These are phyloP conservation scores for Trematocara stigmaticum DNA, from an alignment of 2,113 vertebrate genomes.

Conservation along the genomic window DNA sequence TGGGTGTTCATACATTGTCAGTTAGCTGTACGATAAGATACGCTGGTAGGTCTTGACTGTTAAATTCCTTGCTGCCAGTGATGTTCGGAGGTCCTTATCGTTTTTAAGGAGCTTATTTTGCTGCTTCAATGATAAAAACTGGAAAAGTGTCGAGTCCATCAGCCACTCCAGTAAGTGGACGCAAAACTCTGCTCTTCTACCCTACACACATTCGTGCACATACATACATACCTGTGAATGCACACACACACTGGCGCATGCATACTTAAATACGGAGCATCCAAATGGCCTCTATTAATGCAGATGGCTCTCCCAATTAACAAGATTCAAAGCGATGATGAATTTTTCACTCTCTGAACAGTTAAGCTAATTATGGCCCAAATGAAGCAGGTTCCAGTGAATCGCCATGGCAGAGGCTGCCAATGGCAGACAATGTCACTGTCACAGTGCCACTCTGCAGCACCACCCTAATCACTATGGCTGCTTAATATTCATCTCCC, in stretches of 20 bases:
- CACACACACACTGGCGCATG: background rate
- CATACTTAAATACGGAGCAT: constrained; percentile 57
- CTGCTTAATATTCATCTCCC: constrained; percentile 80
- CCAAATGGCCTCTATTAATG: constrained; percentile 86
- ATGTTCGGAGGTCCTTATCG: constrained; percentile 46
- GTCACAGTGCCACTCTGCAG: constrained; percentile 80
- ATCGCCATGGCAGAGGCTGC: constrained; percentile 75
- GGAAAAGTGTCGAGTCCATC: constrained; percentile 23
- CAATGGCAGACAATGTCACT: constrained; percentile 87
- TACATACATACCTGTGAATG: background rate
- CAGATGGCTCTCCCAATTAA: constrained; percentile 85
- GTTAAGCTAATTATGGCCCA: constrained; percentile 87
- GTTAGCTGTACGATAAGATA: constrained; percentile 23
- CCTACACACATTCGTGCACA: background rate
- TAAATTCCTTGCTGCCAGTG: constrained; percentile 9
- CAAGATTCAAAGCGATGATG: constrained; percentile 85
- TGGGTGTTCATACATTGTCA: constrained; percentile 17
- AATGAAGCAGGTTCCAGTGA: constrained; percentile 84
- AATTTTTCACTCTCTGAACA: constrained; percentile 88
- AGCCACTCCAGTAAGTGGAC: background rate
- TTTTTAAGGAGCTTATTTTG: constrained; percentile 45
- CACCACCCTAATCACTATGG: constrained; percentile 76
- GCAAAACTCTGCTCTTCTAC: constrained; percentile 3
- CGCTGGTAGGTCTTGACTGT: background rate
- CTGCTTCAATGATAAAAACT: constrained; percentile 32